Evolutionary conservation across 2,113 vertebrate genomes (phyloP), one percentile per base, ranked within the genome.

Genomic region (Cololabis saira): DNA sequence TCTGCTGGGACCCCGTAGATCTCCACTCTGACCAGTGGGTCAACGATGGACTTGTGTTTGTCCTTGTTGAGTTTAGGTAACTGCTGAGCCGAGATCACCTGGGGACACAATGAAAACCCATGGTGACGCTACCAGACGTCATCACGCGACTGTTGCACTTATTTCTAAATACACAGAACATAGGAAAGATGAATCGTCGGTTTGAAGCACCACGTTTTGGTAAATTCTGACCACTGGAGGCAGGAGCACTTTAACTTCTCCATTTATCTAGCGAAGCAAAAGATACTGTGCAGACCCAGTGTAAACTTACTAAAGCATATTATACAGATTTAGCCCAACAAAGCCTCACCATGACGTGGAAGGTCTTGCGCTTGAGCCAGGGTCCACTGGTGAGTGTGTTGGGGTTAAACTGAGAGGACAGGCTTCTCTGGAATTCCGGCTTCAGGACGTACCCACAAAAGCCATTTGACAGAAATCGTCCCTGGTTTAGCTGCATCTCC

Each of bases 1-100:
- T 99, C 97, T n/a, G 66, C 90, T 2, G 86, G 88, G 47, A 98
- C 91, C 0, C 97, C 97, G 0, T 87, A 78, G 67, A 98, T 90
- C 81, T 98, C 95, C 80, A 99, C 86, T 0, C 82, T 94, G 16
- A 98, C 96, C 67, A 94, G 94, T 6, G 97, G 96, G 80, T 99
- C 97, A 49, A 98, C 96, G 0, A 99, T 97, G 5, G 97, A 98
- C 13, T 91, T 95, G 5, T 64, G 7, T 71, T 97, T 96, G 57
- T 91, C 92, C 87, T 94, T 96, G 84, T 96, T 97, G 53, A 98
- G 70, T 84, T 99, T 99, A 5, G 97, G 97, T 43, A 99, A 85
- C 88, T 99, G 97, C 87, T 99, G 97, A 42, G 94, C 97, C 22
- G 97, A 96, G 88, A 99, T 98, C 67, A 99, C 87, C 97, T 99